These are phyloP conservation scores for Pollenia amentaria DNA, from an alignment of 2,888 invertebrate genomes.

Conservation along the genomic window DNA sequence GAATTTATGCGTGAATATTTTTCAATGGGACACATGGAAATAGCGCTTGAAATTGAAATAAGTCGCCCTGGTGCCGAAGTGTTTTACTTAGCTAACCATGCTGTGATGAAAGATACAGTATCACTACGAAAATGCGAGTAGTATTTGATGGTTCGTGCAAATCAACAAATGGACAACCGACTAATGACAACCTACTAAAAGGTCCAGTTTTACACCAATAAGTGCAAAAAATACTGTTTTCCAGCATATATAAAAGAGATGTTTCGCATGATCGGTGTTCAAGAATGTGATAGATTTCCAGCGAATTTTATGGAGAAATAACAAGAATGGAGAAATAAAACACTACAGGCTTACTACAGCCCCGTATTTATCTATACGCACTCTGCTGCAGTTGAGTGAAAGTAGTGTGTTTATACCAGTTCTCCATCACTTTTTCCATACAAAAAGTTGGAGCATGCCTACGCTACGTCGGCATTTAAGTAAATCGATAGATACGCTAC, in stretches of 20 bases:
- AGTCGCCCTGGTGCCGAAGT: background rate
- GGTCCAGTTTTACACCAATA: constrained; percentile 47
- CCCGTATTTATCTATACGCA: constrained; percentile 4
- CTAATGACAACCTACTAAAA: constrained; percentile 57
- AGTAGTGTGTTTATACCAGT: no score
- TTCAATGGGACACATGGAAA: constrained; percentile 47
- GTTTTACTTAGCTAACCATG: constrained; percentile 62
- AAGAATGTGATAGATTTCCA: constrained; percentile 45
- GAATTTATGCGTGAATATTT: constrained; percentile 39
- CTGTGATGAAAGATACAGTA: constrained; percentile 47
- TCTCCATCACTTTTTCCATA: no score
- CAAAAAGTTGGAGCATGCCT: no score
- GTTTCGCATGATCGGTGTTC: constrained; percentile 52
- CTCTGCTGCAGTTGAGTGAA: constrained; percentile 38
- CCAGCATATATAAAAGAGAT: constrained; percentile 60
- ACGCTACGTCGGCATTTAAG: no score
- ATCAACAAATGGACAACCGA: constrained; percentile 29
- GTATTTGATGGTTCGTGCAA: constrained; percentile 32
- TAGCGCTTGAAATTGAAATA: constrained; percentile 6
- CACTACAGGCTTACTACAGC: constrained; percentile 34
- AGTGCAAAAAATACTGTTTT: constrained; percentile 40
- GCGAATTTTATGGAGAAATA: constrained; percentile 30
- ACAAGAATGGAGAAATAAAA: no score
- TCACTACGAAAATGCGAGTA: constrained; percentile 53
- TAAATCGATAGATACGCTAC: no score